Evolutionary conservation across 1,140 invertebrate genomes (phyloP), one percentile per base, ranked within the genome.

Genomic region (Holotrichia oblita): DNA sequence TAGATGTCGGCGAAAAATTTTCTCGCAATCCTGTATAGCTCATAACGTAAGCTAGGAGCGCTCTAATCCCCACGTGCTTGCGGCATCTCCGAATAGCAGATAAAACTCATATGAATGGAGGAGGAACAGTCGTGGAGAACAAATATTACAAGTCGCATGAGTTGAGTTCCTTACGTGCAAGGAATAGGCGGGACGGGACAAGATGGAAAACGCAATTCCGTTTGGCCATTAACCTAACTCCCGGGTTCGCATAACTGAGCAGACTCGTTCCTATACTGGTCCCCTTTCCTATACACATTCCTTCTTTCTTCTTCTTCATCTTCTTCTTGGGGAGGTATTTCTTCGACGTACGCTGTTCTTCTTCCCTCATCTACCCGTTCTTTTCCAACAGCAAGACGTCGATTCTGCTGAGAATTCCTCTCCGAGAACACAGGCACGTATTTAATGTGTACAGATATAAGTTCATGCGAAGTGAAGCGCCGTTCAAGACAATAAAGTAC

Each of bases 71-170:
- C 81, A 83, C 80, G 81, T 82, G 82, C 83, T 82, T 82, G 80
- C 80, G 83, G 82, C 83, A 80, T 79, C 82, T 83, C 82, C 77
- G 80, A 83, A 83, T 80, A 76, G 78, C 81, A 83, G 83, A 85
- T 85, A 85, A 84, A 84, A 83, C 83, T 81, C 83, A 83, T 83
- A 84, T 83, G 82, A 85, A 83, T 82, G 83, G 83, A 80, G 82
- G 41, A 83, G 81, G 75, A 82, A 34, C 27, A 34, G 27, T 34
- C 27, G 83, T 78, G 77, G 82, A 84, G 84, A 85, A 84, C 83
- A 85, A 85, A 85, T 84, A 85, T 84, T 84, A 84, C 83, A 83
- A 84, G 84, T 85, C 83, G 84, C 84, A 84, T 85, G 84, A 85
- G 84, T 85, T 85, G 84, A 84, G 84, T 85, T 85, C 80, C 85